These are phyloP conservation scores for Stomorhina lunata DNA, from an alignment of 2,888 invertebrate species.

Conservation along the genomic window DNA sequence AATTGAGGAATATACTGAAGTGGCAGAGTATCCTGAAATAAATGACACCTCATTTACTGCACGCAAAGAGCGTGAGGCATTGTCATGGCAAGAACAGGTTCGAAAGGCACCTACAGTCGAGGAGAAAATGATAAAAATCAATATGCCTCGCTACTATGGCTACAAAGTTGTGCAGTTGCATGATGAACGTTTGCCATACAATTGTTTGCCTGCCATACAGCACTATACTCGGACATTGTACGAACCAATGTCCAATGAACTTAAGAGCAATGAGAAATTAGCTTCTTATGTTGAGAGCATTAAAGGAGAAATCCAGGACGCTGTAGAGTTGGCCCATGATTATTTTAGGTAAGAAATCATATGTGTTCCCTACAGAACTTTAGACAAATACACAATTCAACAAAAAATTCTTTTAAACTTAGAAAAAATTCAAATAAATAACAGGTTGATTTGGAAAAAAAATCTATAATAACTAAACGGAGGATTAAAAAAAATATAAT, in stretches of 20 bases:
- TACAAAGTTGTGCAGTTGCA: conserved; percentile 84
- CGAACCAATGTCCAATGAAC: conserved; percentile 79
- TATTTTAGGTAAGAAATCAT: conserved; percentile 73
- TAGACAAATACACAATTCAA: too few relatives aligned
- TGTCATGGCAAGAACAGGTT: conserved; percentile 82
- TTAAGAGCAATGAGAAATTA: conserved; percentile 14
- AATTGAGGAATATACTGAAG: conserved; percentile 70
- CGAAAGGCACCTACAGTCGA: conserved; percentile 86
- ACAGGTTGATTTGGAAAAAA: too few relatives aligned
- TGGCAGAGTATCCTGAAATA: conserved; percentile 75
- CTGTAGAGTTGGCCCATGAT: conserved; percentile 72
- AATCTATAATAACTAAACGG: too few relatives aligned
- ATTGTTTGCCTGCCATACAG: conserved; percentile 85
- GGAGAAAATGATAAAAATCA: conserved; percentile 90
- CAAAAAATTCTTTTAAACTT: too few relatives aligned
- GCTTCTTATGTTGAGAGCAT: conserved; percentile 65
- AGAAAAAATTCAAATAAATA: too few relatives aligned
- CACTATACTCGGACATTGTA: conserved; percentile 90
- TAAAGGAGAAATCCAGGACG: conserved; percentile 74
- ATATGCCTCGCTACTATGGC: conserved; percentile 91
- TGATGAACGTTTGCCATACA: conserved; percentile 84
- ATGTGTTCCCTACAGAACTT: too few relatives aligned
- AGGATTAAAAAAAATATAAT: too few relatives aligned
- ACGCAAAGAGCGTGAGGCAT: conserved; percentile 80
- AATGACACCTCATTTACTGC: conserved; percentile 82